These are phyloP conservation scores for Epinephelus lanceolatus DNA, from an alignment of 2,113 vertebrate genomes.

Conservation along the genomic window DNA sequence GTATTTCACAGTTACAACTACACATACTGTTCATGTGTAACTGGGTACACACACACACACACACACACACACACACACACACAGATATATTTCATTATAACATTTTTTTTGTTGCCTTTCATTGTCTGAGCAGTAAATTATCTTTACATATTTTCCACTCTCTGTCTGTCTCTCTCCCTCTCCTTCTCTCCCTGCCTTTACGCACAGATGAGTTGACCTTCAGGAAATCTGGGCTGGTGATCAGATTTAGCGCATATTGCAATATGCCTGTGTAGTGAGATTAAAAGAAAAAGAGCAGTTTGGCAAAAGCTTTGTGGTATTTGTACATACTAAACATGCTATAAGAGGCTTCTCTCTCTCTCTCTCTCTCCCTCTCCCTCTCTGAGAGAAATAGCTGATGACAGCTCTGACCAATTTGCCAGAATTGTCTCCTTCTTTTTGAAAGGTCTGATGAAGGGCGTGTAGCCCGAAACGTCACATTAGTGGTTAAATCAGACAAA, in stretches of 20 bases:
- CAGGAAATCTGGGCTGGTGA: constrained; percentile 88
- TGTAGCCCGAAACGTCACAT: no score
- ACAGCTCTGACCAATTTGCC: constrained; percentile 65
- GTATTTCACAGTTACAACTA: background rate
- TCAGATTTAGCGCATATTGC: constrained; percentile 90
- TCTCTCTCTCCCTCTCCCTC: background rate
- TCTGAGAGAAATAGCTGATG: constrained; percentile 52
- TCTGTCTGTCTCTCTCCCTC: constrained; percentile 69
- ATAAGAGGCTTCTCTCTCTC: constrained; percentile 43
- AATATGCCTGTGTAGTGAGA: constrained; percentile 87
- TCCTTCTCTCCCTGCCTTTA: constrained; percentile 80
- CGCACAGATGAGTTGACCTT: constrained; percentile 92
- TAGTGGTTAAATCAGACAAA: no score
- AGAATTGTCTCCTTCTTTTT: constrained; percentile 37
- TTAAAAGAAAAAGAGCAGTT: constrained; percentile 83
- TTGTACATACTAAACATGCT: constrained; percentile 70
- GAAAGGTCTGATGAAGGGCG: no score
- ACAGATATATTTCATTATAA: constrained; percentile 80
- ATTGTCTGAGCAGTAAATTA: constrained; percentile 90
- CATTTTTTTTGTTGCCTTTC: constrained; percentile 86
- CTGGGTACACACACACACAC: background rate
- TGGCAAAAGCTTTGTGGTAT: constrained; percentile 74
- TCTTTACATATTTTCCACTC: constrained; percentile 58
- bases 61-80: no score
- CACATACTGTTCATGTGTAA: no score